Percentiles rank a stretch among this genome's conserved stretches.
Evolutionary conservation across 2,797 vertebrate species (phyloP).

Genomic region (Neostethus bicornis): DNA sequence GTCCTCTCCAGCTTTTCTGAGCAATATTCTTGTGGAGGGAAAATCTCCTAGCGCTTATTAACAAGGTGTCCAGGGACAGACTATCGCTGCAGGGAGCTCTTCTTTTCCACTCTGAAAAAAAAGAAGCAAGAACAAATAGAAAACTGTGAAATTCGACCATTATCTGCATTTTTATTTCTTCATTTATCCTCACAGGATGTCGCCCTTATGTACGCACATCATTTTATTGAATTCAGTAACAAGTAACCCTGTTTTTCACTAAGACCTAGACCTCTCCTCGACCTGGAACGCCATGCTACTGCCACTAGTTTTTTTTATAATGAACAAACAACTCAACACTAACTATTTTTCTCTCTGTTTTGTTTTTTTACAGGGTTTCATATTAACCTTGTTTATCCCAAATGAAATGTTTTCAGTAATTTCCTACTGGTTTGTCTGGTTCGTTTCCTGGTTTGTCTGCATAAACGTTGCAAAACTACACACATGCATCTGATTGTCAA

Average conservation of each 20-base stretch:
- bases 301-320: too few relatives aligned
- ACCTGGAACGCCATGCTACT: too few relatives aligned
- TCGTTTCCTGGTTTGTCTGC: not conserved
- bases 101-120: constrained; percentile 74
- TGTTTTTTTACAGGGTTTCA: too few relatives aligned
- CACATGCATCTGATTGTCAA: too few relatives aligned
- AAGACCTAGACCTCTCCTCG: too few relatives aligned
- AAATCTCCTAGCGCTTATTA: constrained; percentile 91
- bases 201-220: not conserved
- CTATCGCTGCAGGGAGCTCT: constrained; percentile 77
- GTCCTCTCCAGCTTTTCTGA: constrained; percentile 51
- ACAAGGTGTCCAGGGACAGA: constrained; percentile 85
- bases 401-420: too few relatives aligned
- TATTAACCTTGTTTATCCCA: too few relatives aligned
- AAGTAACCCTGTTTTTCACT: too few relatives aligned
- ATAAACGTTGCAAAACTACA: not conserved
- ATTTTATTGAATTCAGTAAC: not conserved
- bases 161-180: not conserved
- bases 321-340: too few relatives aligned
- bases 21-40: constrained; percentile 85
- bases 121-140: constrained; percentile 24
- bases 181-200: not conserved
- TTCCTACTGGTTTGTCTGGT: too few relatives aligned
- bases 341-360: too few relatives aligned
- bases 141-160: not conserved